These are phyloP conservation scores for Harpegnathos saltator DNA, from an alignment of 1,140 invertebrate genomes.

Conservation along the genomic window DNA sequence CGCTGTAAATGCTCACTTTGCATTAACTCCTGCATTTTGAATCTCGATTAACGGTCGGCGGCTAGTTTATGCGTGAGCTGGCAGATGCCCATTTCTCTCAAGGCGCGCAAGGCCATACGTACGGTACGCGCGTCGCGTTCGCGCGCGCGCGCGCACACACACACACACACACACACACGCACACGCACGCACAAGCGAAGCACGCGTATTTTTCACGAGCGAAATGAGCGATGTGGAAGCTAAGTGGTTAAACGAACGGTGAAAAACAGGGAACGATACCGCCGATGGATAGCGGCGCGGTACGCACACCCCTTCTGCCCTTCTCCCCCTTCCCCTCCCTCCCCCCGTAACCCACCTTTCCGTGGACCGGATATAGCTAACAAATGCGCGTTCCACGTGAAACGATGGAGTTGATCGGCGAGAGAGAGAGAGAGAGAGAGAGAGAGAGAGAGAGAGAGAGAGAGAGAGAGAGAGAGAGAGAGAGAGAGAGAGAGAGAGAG, in stretches of 20 bases:
- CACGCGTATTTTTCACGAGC: slow-evolving; percentile 54
- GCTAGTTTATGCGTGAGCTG: slow-evolving; percentile 25
- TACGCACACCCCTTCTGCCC: neutral
- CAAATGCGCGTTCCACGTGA: slow-evolving; percentile 71
- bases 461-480: too few relatives aligned
- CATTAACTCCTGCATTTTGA: slow-evolving; percentile 10
- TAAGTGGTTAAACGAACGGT: slow-evolving; percentile 65
- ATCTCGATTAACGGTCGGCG: slow-evolving; percentile 26
- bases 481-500: too few relatives aligned
- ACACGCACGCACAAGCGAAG: too few relatives aligned
- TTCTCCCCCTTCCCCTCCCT: too few relatives aligned
- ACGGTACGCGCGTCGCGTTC: neutral
- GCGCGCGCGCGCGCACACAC: too few relatives aligned
- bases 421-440: too few relatives aligned
- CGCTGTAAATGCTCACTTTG: neutral
- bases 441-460: slow-evolving; percentile 51
- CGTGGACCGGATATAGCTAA: slow-evolving; percentile 63
- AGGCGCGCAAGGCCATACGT: neutral
- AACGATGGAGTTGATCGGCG: slow-evolving; percentile 77
- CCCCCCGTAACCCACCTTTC: slow-evolving; percentile 49
- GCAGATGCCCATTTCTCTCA: slow-evolving; percentile 2
- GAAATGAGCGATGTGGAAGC: slow-evolving; percentile 52
- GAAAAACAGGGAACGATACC: slow-evolving; percentile 63
- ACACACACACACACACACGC: too few relatives aligned
- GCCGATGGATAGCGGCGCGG: slow-evolving; percentile 45